These are phyloP conservation scores for Brenthis daphne DNA, from an alignment of 2,888 invertebrate species.

Conservation along the genomic window DNA sequence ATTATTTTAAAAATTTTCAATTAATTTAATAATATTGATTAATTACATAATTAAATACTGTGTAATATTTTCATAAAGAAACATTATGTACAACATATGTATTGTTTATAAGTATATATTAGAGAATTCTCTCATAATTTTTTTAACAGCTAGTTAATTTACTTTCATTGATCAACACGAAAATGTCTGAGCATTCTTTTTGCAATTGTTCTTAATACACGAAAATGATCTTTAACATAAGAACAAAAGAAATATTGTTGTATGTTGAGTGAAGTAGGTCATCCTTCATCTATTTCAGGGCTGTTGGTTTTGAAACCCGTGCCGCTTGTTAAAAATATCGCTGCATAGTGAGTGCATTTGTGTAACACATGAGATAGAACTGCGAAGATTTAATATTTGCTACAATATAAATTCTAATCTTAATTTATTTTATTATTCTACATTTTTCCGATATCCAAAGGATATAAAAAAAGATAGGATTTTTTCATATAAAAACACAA, in stretches of 20 bases:
- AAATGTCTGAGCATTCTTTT: slow-evolving; percentile 13
- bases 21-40: too few species aligned
- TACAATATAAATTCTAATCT: too few species aligned
- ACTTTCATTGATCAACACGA: slow-evolving; percentile 35
- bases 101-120: too few species aligned
- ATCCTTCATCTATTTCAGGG: slow-evolving; percentile 69
- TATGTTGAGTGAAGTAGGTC: slow-evolving; percentile 65
- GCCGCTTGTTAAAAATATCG: slow-evolving; percentile 67
- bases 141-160: slow-evolving; percentile 21
- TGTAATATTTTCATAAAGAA: too few species aligned
- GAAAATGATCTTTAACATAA: slow-evolving; percentile 33
- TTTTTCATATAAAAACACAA: too few species aligned
- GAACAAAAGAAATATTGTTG: slow-evolving; percentile 45
- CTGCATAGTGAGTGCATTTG: slow-evolving; percentile 69
- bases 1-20: too few species aligned
- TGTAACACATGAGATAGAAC: slow-evolving; percentile 49
- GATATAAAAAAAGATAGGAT: too few species aligned
- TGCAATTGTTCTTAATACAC: slow-evolving; percentile 13
- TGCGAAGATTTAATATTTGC: slow-evolving; percentile 27
- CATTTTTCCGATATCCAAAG: too few species aligned
- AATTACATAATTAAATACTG: too few species aligned
- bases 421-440: too few species aligned
- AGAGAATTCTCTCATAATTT: not conserved
- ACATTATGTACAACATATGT: too few species aligned
- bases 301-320: slow-evolving; percentile 63